These are phyloP conservation scores for Sylvicola fuscatus DNA, from an alignment of 2,888 invertebrate species.

Conservation along the genomic window DNA sequence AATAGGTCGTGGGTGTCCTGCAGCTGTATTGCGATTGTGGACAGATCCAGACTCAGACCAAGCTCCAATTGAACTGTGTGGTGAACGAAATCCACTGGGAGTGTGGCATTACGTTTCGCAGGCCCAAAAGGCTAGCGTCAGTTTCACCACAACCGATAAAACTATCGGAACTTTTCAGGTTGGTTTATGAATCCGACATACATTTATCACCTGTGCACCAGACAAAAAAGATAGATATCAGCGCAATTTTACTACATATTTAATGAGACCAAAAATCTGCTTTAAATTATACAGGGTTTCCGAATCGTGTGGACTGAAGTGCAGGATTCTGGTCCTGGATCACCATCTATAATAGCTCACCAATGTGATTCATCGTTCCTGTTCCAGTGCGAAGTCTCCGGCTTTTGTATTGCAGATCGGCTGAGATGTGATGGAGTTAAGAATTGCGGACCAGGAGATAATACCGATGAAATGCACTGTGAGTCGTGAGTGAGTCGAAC, in stretches of 20 bases:
- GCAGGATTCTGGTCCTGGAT: conserved; percentile 30
- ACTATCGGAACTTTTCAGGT: conserved; percentile 43
- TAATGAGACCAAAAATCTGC: background rate
- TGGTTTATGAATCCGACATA: background rate
- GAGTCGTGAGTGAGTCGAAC: conserved; percentile 31
- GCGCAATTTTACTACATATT: too few species aligned
- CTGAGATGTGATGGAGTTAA: conserved; percentile 56
- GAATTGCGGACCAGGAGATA: conserved; percentile 46
- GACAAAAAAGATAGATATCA: too few species aligned
- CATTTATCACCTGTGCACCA: too few species aligned
- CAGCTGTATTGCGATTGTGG: conserved; percentile 80
- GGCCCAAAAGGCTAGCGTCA: conserved; percentile 70
- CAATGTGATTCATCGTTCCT: conserved; percentile 35
- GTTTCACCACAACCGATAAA: conserved; percentile 88
- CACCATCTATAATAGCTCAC: conserved; percentile 21
- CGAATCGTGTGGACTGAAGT: conserved; percentile 92
- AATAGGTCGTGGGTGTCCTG: conserved; percentile 76
- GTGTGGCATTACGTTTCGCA: conserved; percentile 74
- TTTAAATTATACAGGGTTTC: conserved; percentile 41
- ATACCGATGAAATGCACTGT: conserved; percentile 29
- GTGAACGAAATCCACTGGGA: conserved; percentile 53
- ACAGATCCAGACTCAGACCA: conserved; percentile 46
- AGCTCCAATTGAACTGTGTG: conserved; percentile 74
- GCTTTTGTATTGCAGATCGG: conserved; percentile 59
- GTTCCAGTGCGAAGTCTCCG: conserved; percentile 48